These are phyloP conservation scores for Mycteria americana DNA, from an alignment of 2,797 vertebrate genomes.

Conservation along the genomic window DNA sequence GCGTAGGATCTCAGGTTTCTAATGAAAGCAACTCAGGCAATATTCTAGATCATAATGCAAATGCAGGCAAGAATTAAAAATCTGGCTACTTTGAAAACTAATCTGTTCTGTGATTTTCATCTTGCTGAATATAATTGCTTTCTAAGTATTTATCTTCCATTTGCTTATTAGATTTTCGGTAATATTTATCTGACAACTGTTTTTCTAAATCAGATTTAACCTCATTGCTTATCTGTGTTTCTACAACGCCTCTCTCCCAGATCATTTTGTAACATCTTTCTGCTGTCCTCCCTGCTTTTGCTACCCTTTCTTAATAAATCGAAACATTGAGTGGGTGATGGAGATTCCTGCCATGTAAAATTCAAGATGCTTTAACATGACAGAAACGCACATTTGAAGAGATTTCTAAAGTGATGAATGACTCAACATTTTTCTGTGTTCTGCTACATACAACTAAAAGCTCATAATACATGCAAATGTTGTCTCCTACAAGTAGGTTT, in stretches of 20 bases:
- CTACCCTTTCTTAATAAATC: neutral
- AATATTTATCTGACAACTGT: neutral
- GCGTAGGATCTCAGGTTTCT: neutral
- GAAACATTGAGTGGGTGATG: neutral
- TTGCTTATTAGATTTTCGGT: neutral
- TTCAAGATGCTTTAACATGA: neutral
- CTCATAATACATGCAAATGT: neutral
- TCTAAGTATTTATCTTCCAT: neutral
- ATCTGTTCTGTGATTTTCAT: neutral
- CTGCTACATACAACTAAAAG: neutral
- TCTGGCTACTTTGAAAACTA: neutral
- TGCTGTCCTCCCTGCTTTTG: neutral
- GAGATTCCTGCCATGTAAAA: neutral
- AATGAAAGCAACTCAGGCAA: neutral
- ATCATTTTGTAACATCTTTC: neutral
- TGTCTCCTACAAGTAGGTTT: neutral
- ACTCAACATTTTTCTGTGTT: neutral
- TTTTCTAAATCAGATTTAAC: neutral
- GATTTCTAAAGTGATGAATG: neutral
- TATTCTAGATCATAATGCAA: neutral
- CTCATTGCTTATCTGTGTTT: neutral
- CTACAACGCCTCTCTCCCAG: neutral
- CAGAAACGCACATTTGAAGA: neutral
- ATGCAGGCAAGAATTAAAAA: neutral
- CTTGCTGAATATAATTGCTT: neutral